Base-by-base conservation (phyloP, 2,797 vertebrate species). In the Astyanax mexicanus region DNA sequence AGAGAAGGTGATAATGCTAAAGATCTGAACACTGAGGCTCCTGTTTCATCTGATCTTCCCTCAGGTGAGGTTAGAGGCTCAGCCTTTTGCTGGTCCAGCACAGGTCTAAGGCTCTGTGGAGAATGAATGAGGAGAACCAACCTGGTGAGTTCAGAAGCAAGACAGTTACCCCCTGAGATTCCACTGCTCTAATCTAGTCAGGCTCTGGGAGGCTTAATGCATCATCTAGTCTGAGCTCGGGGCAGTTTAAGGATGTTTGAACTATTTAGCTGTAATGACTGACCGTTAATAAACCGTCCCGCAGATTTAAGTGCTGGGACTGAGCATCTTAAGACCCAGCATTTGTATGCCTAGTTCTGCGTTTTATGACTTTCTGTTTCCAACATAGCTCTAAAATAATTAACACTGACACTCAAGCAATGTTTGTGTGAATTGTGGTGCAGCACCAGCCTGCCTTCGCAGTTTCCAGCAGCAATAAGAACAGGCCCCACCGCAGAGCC, bases 101-200 rank as follows among this genome's bases (percentile, higher is more conserved):
- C 79, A 74, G 65, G 68, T 79, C 73, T 83, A 74, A 79, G 80
- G 71, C 81, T 77, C 79, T 62, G 17, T 75, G 75, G 83, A 83
- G 60, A 78, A 81, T 81, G 77, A 74, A 68, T 69, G 65, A 73
- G 72, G 81, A 72, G 75, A 81, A 81, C 80, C 23, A 83, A 84
- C 90, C 91, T 90, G 89, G 87, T 88, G 91, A 92, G 91, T 90
- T 88, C 84, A 90, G 89, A 92, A 88, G 92, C 88, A 88, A 91
- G 89, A 86, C 90, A 91, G 90, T 93, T 89, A 92, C 89, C 88
- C 90, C 88, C 82, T 45, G 75, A 91, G 87, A 92, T 92, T 90
- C 88, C 78, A 88, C 88, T 91, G 91, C 91, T 80, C 90, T 94
- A 92, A 94, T 91, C 91, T 89, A 90, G 89, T 91, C 90, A 90